Percentiles rank a stretch among this genome's conserved stretches.
Conservation (phyloP, 2,888 invertebrate genomes). For the Tryphoninae sp. region DNA sequence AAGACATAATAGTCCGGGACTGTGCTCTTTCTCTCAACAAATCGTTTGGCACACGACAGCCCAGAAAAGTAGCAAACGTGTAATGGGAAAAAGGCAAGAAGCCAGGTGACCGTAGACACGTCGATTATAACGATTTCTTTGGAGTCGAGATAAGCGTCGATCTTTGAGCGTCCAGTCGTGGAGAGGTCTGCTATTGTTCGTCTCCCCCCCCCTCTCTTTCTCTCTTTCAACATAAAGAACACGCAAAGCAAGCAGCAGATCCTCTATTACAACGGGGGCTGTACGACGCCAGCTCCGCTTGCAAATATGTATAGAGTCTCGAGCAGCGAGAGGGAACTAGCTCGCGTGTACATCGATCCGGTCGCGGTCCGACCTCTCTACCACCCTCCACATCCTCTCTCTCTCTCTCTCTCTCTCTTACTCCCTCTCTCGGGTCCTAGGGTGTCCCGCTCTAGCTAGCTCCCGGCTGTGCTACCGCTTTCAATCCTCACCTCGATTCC, state of each 20-base stretch:
- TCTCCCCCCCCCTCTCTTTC: not conserved
- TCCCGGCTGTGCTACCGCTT: conserved; percentile 55
- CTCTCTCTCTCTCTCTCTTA: conserved; percentile 23
- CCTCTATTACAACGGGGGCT: conserved; percentile 52
- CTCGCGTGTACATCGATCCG: conserved; percentile 75
- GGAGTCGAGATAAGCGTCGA: conserved; percentile 58
- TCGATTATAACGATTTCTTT: conserved; percentile 64
- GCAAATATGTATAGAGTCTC: conserved; percentile 61
- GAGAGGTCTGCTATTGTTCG: conserved; percentile 51
- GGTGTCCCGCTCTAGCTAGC: conserved; percentile 37
- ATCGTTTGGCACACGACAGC: not conserved
- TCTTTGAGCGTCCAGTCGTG: conserved; percentile 29
- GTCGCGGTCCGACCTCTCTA: conserved; percentile 59
- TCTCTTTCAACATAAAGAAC: conserved; percentile 26
- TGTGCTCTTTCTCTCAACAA: not conserved
- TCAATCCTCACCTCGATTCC: conserved; percentile 64
- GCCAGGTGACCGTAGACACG: conserved; percentile 57
- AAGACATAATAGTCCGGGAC: not conserved
- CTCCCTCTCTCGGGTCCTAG: conserved; percentile 19
- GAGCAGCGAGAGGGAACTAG: conserved; percentile 52
- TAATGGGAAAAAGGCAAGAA: conserved; percentile 25
- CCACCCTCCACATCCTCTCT: conserved; percentile 63
- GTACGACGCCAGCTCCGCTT: conserved; percentile 50
- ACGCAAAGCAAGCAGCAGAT: conserved; percentile 56
- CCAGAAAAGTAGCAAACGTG: not conserved